Percentiles rank a stretch among this genome's conserved stretches.
Conservation (phyloP, 2,888 invertebrate species). For the Pterostichus niger region DNA sequence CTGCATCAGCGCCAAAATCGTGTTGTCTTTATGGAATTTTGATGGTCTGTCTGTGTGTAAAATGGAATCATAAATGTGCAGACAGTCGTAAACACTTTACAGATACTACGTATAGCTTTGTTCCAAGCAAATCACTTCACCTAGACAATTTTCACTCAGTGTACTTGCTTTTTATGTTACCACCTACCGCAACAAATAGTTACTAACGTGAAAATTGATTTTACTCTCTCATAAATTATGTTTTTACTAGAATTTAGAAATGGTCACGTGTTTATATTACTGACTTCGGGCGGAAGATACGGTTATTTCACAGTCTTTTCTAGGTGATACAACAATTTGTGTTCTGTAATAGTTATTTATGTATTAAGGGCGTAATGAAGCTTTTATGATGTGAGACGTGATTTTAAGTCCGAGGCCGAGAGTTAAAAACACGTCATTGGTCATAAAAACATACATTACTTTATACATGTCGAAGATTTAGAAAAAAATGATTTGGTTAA, state of each 20-base stretch:
- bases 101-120: neutral
- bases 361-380: neutral
- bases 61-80: constrained; percentile 39
- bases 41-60: constrained; percentile 17
- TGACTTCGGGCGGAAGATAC: too few species aligned
- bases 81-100: constrained; percentile 23
- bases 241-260: too few species aligned
- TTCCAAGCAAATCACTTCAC: constrained; percentile 7
- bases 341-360: too few species aligned
- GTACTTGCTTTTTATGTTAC: neutral
- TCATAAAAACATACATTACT: too few species aligned
- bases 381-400: neutral
- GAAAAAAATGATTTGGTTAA: neutral
- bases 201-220: too few species aligned
- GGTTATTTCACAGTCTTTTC: neutral
- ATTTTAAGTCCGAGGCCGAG: too few species aligned
- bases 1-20: constrained; percentile 51
- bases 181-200: too few species aligned
- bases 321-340: neutral
- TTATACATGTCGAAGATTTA: too few species aligned
- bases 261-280: too few species aligned
- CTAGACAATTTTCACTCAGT: neutral
- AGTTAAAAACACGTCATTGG: too few species aligned
- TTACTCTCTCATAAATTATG: too few species aligned
- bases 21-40: constrained; percentile 55